Percentiles rank a stretch among this genome's conserved stretches.
phyloP scores from a whole-genome alignment of 2,113 vertebrate species.

The Oryzias celebensis region DNA sequence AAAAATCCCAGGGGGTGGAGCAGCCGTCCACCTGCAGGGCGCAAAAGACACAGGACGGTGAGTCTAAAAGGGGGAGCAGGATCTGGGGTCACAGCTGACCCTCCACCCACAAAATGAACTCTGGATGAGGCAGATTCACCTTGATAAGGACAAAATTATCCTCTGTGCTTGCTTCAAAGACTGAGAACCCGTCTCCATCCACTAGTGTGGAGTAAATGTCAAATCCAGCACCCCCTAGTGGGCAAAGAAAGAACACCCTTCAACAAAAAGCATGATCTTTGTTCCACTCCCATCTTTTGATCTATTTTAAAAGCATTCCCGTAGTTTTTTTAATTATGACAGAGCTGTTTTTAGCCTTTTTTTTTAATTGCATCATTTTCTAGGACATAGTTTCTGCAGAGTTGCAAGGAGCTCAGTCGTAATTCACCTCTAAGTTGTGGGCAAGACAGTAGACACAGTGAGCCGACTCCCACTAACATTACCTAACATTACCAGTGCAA shows the following conservation, averaged over 20 bases:
- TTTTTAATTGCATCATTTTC: too few relatives aligned
- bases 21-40: slow-evolving; percentile 31
- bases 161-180: background rate
- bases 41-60: background rate
- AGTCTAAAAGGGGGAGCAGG: too few relatives aligned
- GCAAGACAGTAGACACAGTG: too few relatives aligned
- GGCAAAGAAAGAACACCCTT: background rate
- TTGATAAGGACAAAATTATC: slow-evolving; percentile 7
- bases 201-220: background rate
- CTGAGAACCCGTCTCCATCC: slow-evolving; percentile 8
- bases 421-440: too few relatives aligned
- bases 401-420: too few relatives aligned
- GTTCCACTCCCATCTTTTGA: background rate
- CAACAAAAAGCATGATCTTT: background rate
- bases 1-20: slow-evolving; percentile 25
- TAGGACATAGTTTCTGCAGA: too few relatives aligned
- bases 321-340: too few relatives aligned
- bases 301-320: too few relatives aligned
- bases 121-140: background rate
- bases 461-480: too few relatives aligned
- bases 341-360: too few relatives aligned
- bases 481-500: too few relatives aligned
- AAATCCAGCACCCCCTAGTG: slow-evolving; percentile 16
- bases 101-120: too few relatives aligned
- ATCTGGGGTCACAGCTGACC: background rate